Evolutionary conservation across 2,888 invertebrate genomes (phyloP).

Genomic region (Nomada lathburiana): DNA sequence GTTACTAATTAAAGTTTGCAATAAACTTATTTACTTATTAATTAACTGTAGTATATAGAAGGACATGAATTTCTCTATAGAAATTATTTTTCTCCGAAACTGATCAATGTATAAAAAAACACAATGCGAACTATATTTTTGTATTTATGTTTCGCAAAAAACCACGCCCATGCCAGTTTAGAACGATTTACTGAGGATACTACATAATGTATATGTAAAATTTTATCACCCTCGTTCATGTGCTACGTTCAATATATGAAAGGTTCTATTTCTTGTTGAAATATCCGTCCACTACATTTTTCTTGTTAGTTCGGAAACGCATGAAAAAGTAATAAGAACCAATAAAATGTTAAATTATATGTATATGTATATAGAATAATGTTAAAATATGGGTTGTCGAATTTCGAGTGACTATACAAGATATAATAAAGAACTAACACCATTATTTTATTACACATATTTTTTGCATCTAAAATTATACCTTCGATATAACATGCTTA

Average conservation of each 20-base stretch:
- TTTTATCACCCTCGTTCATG: neutral
- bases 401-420: neutral
- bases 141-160: too few species aligned
- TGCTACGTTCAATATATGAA: neutral
- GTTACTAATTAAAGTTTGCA: too few species aligned
- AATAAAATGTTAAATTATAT: constrained; percentile 13
- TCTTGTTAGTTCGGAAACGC: neutral
- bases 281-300: constrained; percentile 37
- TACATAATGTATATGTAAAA: constrained; percentile 2
- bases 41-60: too few species aligned
- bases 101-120: too few species aligned
- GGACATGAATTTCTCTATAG: too few species aligned
- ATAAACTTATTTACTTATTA: too few species aligned
- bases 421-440: neutral
- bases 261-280: constrained; percentile 18
- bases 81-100: too few species aligned
- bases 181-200: neutral
- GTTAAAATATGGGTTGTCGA: constrained; percentile 15
- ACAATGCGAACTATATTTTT: too few species aligned
- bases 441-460: neutral
- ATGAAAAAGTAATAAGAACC: neutral
- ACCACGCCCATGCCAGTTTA: too few species aligned
- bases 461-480: constrained; percentile 19
- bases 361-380: constrained; percentile 19
- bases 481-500: neutral